Evolutionary conservation across 2,113 vertebrate genomes (phyloP).

Genomic region (Pangasianodon gigas): DNA sequence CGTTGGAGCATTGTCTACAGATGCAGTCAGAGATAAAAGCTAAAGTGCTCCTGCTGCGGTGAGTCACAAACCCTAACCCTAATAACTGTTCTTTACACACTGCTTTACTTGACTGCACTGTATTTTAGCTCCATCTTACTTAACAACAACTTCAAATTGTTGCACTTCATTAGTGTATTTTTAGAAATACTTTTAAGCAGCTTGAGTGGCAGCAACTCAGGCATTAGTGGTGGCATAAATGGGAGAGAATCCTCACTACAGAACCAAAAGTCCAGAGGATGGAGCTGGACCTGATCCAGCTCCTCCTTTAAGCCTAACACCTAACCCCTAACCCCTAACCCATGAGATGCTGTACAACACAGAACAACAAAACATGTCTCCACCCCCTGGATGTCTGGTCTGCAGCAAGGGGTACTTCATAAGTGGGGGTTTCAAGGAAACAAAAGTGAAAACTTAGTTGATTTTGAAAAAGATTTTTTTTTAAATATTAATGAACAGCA

Average conservation of each 20-base stretch:
- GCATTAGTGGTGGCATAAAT: not conserved
- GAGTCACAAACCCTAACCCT: slow-evolving; percentile 57
- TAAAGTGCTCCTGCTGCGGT: slow-evolving; percentile 76
- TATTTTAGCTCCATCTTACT: not conserved
- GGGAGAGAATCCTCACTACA: not conserved
- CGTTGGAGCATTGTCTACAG: slow-evolving; percentile 64
- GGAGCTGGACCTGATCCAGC: not conserved
- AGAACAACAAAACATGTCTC: not conserved
- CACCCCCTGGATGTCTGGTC: not conserved
- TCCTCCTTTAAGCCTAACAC: not conserved
- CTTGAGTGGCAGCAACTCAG: not conserved
- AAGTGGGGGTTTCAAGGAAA: not conserved
- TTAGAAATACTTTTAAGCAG: not conserved
- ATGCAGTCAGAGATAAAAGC: slow-evolving; percentile 72
- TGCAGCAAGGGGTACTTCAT: not conserved
- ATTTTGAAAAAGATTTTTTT: not conserved
- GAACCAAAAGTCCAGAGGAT: not conserved
- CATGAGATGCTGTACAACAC: not conserved
- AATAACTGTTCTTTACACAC: not conserved
- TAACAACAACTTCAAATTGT: no score
- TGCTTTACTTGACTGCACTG: not conserved
- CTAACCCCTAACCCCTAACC: not conserved
- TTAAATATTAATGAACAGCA: not conserved
- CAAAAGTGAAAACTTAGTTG: not conserved
- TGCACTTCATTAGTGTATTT: not conserved